Evolutionary conservation across 1,140 invertebrate genomes (phyloP).

Genomic region (Dendroctonus valens): DNA sequence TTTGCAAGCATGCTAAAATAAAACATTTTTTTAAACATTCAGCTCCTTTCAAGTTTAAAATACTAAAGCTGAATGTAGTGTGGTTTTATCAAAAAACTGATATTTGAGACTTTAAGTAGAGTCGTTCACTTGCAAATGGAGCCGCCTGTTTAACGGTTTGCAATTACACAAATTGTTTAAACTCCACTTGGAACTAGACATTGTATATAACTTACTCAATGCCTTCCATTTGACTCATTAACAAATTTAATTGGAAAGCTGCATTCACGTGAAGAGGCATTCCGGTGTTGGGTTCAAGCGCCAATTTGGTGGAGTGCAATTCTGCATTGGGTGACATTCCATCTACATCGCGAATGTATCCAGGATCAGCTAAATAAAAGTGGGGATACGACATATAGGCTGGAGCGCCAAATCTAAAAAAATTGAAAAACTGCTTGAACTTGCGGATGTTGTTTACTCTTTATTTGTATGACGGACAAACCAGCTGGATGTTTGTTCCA

Average conservation of each 20-base stretch:
- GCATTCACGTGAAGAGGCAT: slow-evolving; percentile 68
- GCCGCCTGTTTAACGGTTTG: background rate
- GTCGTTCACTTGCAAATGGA: no score
- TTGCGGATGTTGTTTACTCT: background rate
- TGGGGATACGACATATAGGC: slow-evolving; percentile 83
- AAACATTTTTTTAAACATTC: background rate
- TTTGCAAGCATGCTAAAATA: slow-evolving; percentile 56
- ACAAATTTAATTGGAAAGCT: slow-evolving; percentile 71
- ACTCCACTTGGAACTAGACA: background rate
- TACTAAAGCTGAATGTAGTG: no score
- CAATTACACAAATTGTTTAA: no score
- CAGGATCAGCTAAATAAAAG: slow-evolving; percentile 76
- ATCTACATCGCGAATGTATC: slow-evolving; percentile 60
- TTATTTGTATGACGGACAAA: no score
- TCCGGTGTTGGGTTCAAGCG: slow-evolving; percentile 70
- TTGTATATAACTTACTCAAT: slow-evolving; percentile 55
- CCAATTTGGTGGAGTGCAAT: slow-evolving; percentile 68
- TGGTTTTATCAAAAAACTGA: no score
- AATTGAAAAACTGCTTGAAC: background rate
- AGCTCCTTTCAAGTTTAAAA: no score
- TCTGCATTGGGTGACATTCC: slow-evolving; percentile 70
- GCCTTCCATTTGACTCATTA: slow-evolving; percentile 57
- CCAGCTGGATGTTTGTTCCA: no score
- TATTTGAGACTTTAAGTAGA: no score
- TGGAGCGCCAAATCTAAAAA: slow-evolving; percentile 66